These are phyloP conservation scores for Hypocryptadius cinnamomeus DNA, from an alignment of 2,113 vertebrate genomes.

Conservation along the genomic window DNA sequence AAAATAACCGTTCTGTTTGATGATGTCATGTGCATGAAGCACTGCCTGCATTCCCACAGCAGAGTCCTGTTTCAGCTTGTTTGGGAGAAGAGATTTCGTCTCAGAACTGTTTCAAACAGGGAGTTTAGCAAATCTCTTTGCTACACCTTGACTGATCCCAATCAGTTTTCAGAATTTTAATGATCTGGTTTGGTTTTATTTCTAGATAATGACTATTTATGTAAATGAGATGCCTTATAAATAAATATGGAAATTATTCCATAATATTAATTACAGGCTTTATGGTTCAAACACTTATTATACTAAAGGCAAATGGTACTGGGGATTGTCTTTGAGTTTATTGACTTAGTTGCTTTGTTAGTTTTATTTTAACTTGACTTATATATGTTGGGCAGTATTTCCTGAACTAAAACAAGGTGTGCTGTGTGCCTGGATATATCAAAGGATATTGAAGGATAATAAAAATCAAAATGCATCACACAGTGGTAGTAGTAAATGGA, in stretches of 20 bases:
- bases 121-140: not conserved
- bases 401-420: not conserved
- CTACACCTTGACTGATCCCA: not conserved
- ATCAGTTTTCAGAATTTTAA: not conserved
- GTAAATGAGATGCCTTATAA: conserved; percentile 7
- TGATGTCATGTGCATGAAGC: not conserved
- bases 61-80: not conserved
- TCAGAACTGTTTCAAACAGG: not conserved
- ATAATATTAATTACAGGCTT: not conserved
- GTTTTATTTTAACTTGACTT: not conserved
- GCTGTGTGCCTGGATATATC: not conserved
- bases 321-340: not conserved
- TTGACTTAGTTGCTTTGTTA: not conserved
- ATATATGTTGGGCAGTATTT: not conserved
- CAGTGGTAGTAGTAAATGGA: not conserved
- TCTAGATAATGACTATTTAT: conserved; percentile 11
- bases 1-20: not conserved
- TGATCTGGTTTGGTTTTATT: not conserved
- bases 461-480: not conserved
- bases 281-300: not conserved
- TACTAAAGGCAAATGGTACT: not conserved
- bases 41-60: not conserved
- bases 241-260: not conserved
- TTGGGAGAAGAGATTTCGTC: not conserved
- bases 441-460: not conserved